Base-by-base conservation (phyloP, 2,113 vertebrate species). In the Oplegnathus fasciatus region DNA sequence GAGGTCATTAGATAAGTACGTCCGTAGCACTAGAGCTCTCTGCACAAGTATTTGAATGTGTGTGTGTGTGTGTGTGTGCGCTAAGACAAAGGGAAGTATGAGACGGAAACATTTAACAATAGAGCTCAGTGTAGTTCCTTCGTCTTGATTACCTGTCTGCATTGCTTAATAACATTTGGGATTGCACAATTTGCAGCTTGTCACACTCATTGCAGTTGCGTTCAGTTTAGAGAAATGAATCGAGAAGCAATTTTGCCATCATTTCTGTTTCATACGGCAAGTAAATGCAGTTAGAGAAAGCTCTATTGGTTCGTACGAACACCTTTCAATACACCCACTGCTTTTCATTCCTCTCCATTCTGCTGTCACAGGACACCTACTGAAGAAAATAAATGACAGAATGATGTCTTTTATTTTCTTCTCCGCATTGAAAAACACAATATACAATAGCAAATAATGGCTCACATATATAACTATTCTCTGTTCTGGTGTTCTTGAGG, bases 1-100 rank as follows among this genome's bases (percentile, higher is more conserved):
- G 89, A 93, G 91, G 93, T 94, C 92, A 89, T 90, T 86, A 92
- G 89, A 92, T 92, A 91, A 92, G 87, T 89, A 57, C 44, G 22
- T 75, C 71, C 32, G 46, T 52, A 73, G 57, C 52, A 37, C 62
- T 13, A 13, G 66, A 68, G 65, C 65, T 75, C 65, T 37, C 46
- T 50, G 52, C 62, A 65, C 52, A 26, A 20, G 11, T 44, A 28
- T 77, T 26, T 22, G 17, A 15, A 11, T 72, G 26, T 78, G 67
- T 74, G 57, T 46, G 32, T 34, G 30, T 52, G 55, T 50, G 30
- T n/a, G 54, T 24, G 52, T 32, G 26, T 13, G 42, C 24, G 6
- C 37, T 37, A 50, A 81, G 42, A 85, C 80, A 88, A 87, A 67
- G 48, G 40, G 52, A 61, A 44, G 58, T 78, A 37, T 69, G 52